Evolutionary conservation across 1,140 invertebrate species (phyloP).

Genomic region (Zophobas atratus): DNA sequence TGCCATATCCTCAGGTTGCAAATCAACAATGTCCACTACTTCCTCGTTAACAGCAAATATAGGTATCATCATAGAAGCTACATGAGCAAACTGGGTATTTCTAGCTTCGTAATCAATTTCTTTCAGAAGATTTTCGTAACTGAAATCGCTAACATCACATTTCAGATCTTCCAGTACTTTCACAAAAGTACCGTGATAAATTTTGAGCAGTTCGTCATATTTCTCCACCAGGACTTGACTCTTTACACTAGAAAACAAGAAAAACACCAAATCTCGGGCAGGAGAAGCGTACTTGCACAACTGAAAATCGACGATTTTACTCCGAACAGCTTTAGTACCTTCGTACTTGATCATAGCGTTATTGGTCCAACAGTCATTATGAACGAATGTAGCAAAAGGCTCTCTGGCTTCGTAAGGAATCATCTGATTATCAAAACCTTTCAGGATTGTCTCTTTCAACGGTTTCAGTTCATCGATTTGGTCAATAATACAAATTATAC

Average conservation of each 20-base stretch:
- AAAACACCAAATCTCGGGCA: no score
- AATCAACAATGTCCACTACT: background rate
- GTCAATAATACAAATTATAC: background rate
- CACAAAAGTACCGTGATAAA: no score
- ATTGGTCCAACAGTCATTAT: slow-evolving; percentile 76
- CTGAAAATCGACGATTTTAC: no score
- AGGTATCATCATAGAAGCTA: background rate
- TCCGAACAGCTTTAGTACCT: no score
- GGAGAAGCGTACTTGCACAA: no score
- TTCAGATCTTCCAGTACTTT: no score
- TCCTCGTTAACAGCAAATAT: background rate
- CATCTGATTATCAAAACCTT: background rate
- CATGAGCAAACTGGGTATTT: background rate
- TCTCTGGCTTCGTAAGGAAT: slow-evolving; percentile 49
- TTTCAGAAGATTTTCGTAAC: background rate
- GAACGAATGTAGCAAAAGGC: slow-evolving; percentile 70
- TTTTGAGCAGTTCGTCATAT: no score
- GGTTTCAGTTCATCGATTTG: background rate
- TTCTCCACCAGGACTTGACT: no score
- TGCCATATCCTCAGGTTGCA: background rate
- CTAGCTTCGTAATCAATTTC: background rate
- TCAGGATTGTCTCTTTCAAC: background rate
- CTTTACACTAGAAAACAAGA: no score
- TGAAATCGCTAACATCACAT: background rate
- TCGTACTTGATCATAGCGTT: slow-evolving; percentile 66